These are phyloP conservation scores for Aegotheles bennettii DNA, from an alignment of 2,113 vertebrate genomes.

Conservation along the genomic window DNA sequence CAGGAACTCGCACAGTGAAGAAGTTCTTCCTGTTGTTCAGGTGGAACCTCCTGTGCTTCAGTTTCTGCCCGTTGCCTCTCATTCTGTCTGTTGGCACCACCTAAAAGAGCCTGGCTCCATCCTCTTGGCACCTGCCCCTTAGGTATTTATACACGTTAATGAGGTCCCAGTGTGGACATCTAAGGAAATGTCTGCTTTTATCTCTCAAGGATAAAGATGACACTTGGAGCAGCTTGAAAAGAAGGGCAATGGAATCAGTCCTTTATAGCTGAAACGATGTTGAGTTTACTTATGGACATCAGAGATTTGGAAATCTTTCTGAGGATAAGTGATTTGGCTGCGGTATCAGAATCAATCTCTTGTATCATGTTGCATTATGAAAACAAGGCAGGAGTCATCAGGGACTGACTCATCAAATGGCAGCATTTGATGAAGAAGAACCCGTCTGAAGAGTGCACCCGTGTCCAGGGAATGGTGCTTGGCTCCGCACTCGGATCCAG, in stretches of 20 bases:
- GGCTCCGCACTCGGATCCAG: neutral
- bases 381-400: neutral
- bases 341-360: neutral
- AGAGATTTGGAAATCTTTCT: neutral
- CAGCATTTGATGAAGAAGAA: neutral
- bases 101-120: too few relatives aligned
- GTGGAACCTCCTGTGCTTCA: too few relatives aligned
- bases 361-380: neutral
- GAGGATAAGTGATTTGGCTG: neutral
- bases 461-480: fast-evolving
- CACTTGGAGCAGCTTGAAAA: neutral
- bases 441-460: neutral
- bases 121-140: too few relatives aligned
- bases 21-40: too few relatives aligned
- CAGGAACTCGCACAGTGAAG: too few relatives aligned
- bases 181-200: neutral
- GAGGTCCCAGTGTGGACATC: too few relatives aligned
- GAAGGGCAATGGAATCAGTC: neutral
- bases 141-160: too few relatives aligned
- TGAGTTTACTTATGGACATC: neutral
- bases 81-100: too few relatives aligned
- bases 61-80: too few relatives aligned
- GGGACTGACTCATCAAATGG: neutral
- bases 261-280: neutral
- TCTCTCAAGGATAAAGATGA: neutral